Base-by-base conservation (phyloP, 2,888 invertebrate species). In the Polydesmus complanatus region DNA sequence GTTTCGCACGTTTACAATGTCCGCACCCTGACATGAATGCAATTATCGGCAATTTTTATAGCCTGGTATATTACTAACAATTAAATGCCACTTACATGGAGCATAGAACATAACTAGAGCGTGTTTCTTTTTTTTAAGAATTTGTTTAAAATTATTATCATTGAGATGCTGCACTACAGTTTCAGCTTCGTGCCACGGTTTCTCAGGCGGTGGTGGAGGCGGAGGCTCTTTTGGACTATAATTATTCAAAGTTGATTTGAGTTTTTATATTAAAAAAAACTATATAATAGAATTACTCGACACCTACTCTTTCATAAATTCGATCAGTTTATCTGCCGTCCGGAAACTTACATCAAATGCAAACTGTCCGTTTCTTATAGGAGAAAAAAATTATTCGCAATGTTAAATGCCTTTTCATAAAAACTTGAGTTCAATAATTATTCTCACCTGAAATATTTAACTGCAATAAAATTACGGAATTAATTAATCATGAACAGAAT, bases 71-170 rank as follows among this genome's bases (percentile, higher is more conserved):
- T n/a, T 25, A 14, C 11, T 14, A 49, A 47, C 47, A 49, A 19
- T n/a, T 3, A 26, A 5, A 26, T 53, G 53, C 52, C 49, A 82
- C 86, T 82, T 75, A 91, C 91, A 93, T 14, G 92, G 92, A 0
- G 92, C 91, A 73, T 92, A 92, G 75, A 92, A 93, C 84, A 92
- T 90, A 62, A 91, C 83, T 56, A 93, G 71, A 1, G 85, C 86
- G 74, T 92, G 89, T 69, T 89, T 90, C 75, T 89, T 85, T 73
- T 88, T 88, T 72, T 87, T 86, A 51, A 92, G 77, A 56, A 84
- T 80, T 54, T 80, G 72, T 68, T 84, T 83, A 74, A 90, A 91
- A 62, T 76, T 82, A 62, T 84, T 80, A 52, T 84, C 81, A 67
- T 79, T 80, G 58, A 91, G 79, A 75, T 91, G 90, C 52, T 85